Evolutionary conservation across 2,113 vertebrate genomes (phyloP).

Genomic region (Cercocebus atys): DNA sequence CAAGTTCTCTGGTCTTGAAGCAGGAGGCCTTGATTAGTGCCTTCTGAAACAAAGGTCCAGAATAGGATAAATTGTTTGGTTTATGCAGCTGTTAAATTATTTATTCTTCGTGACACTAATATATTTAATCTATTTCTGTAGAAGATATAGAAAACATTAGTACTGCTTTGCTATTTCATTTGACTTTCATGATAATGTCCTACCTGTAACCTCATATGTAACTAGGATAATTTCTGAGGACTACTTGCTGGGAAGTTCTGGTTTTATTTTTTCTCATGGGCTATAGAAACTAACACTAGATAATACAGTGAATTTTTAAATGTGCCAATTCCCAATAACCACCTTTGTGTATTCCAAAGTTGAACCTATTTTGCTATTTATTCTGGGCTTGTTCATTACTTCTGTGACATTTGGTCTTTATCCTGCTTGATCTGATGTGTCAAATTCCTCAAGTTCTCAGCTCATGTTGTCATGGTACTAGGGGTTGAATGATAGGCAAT

Average conservation of each 20-base stretch:
- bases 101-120: not conserved
- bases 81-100: constrained; percentile 2
- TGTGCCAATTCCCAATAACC: not conserved
- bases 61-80: not conserved
- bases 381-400: not conserved
- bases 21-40: not conserved
- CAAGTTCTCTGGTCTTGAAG: not conserved
- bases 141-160: not conserved
- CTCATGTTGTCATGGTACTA: not conserved
- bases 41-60: not conserved
- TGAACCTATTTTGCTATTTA: not conserved
- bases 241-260: not conserved
- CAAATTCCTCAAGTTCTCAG: not conserved
- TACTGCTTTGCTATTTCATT: constrained; percentile 27
- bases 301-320: not conserved
- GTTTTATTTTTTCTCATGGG: not conserved
- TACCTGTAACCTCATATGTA: constrained; percentile 8
- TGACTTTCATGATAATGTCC: not conserved
- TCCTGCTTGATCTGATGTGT: not conserved
- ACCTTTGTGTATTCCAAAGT: not conserved
- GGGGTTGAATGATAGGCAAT: not conserved
- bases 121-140: not conserved
- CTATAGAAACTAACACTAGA: not conserved
- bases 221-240: not conserved
- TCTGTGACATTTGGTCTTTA: constrained; percentile 30